phyloP scores from a whole-genome alignment of 1,140 invertebrate genomes.

The Campodea augens region DNA sequence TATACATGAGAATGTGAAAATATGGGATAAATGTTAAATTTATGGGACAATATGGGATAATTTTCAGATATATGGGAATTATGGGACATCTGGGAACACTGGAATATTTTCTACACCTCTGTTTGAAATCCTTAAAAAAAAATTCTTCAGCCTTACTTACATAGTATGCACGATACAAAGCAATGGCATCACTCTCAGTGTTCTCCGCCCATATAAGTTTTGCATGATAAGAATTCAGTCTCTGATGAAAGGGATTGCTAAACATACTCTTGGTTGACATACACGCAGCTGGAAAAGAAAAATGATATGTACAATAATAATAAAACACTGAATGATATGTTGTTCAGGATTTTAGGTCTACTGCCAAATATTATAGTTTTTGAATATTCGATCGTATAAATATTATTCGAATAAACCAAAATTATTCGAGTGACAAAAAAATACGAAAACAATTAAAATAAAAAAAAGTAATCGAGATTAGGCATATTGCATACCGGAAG shows the following conservation, averaged over 20 bases:
- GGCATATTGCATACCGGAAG: too few species aligned
- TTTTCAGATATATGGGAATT: too few species aligned
- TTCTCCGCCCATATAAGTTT: slow-evolving; percentile 62
- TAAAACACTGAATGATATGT: too few species aligned
- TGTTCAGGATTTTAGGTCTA: too few species aligned
- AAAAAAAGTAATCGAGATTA: neutral
- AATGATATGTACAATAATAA: slow-evolving; percentile 11
- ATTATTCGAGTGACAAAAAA: slow-evolving; percentile 2
- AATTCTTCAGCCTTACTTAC: too few species aligned
- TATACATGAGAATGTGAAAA: too few species aligned
- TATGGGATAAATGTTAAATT: too few species aligned
- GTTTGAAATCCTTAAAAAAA: too few species aligned
- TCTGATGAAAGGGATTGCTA: slow-evolving; percentile 44
- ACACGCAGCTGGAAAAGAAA: slow-evolving; percentile 40
- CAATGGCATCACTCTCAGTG: slow-evolving; percentile 66
- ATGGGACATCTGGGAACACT: too few species aligned
- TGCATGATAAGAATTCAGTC: slow-evolving; percentile 49
- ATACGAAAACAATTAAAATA: neutral
- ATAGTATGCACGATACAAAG: slow-evolving; percentile 58
- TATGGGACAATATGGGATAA: too few species aligned
- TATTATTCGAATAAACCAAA: too few species aligned
- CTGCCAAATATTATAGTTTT: slow-evolving; percentile 6
- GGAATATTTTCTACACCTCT: too few species aligned
- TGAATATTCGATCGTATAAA: slow-evolving; percentile 4
- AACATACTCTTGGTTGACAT: slow-evolving; percentile 67